phyloP scores from a whole-genome alignment of 2,888 invertebrate genomes.

The Lydus trimaculatus region DNA sequence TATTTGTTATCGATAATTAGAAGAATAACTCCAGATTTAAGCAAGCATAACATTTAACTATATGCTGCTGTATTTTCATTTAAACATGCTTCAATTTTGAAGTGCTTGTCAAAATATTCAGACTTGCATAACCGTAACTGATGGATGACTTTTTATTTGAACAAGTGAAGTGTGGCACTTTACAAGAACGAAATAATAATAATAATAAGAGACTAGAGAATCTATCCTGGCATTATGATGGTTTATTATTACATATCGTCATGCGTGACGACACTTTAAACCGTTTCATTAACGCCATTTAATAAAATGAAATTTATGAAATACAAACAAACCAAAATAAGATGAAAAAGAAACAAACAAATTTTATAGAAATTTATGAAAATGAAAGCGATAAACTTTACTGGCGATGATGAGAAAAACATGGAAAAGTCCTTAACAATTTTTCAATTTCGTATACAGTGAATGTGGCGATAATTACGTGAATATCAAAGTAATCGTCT shows the following conservation, averaged over 20 bases:
- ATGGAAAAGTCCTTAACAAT: neutral
- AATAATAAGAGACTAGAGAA: too few relatives aligned
- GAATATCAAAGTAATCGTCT: neutral
- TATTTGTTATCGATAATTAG: neutral
- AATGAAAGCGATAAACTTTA: neutral
- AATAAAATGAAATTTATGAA: neutral
- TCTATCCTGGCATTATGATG: neutral
- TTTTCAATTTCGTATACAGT: neutral
- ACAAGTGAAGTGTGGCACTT: conserved; percentile 18
- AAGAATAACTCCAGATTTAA: neutral
- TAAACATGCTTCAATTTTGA: conserved; percentile 1
- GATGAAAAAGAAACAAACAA: neutral
- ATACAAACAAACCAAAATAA: neutral
- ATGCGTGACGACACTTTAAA: conserved; percentile 10
- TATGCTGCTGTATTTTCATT: conserved; percentile 3
- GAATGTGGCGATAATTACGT: neutral
- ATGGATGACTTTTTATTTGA: conserved; percentile 16
- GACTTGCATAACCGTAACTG: conserved; percentile 16
- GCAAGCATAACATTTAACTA: neutral
- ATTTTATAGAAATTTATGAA: neutral
- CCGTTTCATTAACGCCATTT: conserved; percentile 7
- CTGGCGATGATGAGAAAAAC: neutral
- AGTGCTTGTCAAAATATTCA: conserved; percentile 17
- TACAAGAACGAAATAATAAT: conserved; percentile 4
- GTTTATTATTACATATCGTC: conserved; percentile 10